Evolutionary conservation across 1,140 invertebrate genomes (phyloP), one percentile per base, ranked within the genome.

Genomic region (Andrena cerasifolii): DNA sequence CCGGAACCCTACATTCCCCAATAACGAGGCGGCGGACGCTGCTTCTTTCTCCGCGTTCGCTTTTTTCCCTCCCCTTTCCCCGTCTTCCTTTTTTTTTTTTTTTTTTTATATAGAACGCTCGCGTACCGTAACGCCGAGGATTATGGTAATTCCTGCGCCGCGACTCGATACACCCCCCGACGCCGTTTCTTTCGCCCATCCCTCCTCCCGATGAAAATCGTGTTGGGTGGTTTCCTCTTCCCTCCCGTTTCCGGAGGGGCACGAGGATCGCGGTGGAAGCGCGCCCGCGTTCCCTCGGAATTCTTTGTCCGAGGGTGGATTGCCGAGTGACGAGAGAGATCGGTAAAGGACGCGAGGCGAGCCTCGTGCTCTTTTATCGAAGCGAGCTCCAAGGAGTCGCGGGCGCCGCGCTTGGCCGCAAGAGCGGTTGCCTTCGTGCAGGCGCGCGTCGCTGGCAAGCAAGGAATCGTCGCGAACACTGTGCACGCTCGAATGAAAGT

Each of bases 1-100:
- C 82, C 68, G 62, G 78, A 83, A 65, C 82, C 73, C 78, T 68
- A 67, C 51, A 71, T 81, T 85, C 65, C 82, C 82, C 83, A 83
- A 85, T 85, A 84, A 78, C 83, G 82, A 80, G 58, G 78, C 75
- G 67, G 18, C 21, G 61, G 73, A 67, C 78, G 67, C 33, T 24
- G 47, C 21, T 56, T 80, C 58, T 82, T 62, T 70, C 36, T 10
- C 36, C 36, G n/a, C 51, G 21, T 26, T 53, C 49, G 18, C n/a
- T 59, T 54, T 67, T 45, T 62, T 36, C 24, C 51, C 54, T 43
- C 47, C 66, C 66, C 68, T 47, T 21, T 40, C 67, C 53, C 63
- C 21, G 16, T n/a, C n/a, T n/a, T n/a, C n/a, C n/a, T n/a, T 43
- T 8, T 8, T 14, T 5, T 16, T 65, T 65, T 31, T 33, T 72